Conservation (phyloP, 2,797 vertebrate genomes). For the Sebastes melanostomus region DNA sequence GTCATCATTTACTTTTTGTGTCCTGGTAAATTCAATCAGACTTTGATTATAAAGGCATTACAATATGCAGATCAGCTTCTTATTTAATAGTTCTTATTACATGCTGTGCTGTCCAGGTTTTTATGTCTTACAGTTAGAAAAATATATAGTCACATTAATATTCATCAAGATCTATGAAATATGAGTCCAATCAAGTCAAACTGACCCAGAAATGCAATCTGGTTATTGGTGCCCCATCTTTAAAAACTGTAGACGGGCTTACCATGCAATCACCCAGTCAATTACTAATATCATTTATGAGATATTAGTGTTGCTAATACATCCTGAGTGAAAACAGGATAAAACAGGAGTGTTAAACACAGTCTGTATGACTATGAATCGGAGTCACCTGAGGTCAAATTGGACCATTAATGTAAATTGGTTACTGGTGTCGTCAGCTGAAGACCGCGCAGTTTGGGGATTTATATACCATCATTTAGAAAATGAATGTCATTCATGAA, state of each 20-base stretch:
- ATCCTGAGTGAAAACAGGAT: slow-evolving; percentile 7
- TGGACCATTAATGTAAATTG: slow-evolving; percentile 34
- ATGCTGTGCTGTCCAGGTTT: neutral
- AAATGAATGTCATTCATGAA: slow-evolving; percentile 32
- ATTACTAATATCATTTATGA: neutral
- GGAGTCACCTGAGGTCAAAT: slow-evolving; percentile 22
- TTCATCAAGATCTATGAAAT: neutral
- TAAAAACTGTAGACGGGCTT: neutral
- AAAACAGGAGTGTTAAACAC: neutral
- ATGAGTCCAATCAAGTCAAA: neutral
- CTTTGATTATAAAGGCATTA: neutral
- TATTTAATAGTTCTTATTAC: neutral
- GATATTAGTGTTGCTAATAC: neutral
- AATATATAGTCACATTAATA: neutral
- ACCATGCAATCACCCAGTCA: neutral
- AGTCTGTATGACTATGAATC: neutral
- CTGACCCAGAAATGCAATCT: neutral
- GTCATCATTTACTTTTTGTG: neutral
- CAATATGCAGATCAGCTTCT: neutral
- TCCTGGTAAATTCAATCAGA: neutral
- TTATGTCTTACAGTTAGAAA: neutral
- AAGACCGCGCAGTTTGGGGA: slow-evolving; percentile 10
- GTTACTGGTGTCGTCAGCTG: neutral
- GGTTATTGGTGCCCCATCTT: neutral
- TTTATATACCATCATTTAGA: slow-evolving; percentile 40